phyloP scores from a whole-genome alignment of 2,797 vertebrate species.

The Fratercula arctica region DNA sequence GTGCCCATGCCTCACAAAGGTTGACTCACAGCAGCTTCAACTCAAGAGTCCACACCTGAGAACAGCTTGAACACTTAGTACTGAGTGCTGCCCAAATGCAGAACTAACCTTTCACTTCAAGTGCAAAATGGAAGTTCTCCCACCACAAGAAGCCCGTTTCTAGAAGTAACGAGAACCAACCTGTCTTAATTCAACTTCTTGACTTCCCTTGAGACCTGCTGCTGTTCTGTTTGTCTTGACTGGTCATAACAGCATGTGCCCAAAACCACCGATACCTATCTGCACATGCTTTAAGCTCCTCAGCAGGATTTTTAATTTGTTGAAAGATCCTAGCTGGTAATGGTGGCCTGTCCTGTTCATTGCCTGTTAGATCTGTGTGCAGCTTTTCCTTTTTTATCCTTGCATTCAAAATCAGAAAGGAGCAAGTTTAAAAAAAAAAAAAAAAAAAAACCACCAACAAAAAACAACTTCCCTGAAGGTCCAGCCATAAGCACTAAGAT shows the following conservation, averaged over 20 bases:
- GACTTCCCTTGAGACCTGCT: not conserved
- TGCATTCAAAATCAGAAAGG: not conserved
- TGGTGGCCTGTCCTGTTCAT: not conserved
- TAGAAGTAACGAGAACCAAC: not conserved
- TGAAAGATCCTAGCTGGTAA: not conserved
- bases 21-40: not conserved
- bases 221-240: not conserved
- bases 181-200: not conserved
- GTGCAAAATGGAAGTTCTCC: not conserved
- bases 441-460: too few species aligned
- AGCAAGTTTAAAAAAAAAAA: not conserved
- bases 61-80: not conserved
- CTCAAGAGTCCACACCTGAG: not conserved
- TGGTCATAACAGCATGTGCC: not conserved
- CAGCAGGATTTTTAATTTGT: not conserved
- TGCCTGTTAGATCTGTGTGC: not conserved
- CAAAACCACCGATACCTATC: not conserved
- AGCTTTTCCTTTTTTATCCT: conserved; percentile 27
- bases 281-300: not conserved
- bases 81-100: not conserved
- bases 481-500: not conserved
- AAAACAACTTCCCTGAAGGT: not conserved
- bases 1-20: not conserved
- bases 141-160: not conserved
- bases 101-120: not conserved